Base-by-base conservation (phyloP, 2,113 vertebrate species). In the Anoplopoma fimbria region DNA sequence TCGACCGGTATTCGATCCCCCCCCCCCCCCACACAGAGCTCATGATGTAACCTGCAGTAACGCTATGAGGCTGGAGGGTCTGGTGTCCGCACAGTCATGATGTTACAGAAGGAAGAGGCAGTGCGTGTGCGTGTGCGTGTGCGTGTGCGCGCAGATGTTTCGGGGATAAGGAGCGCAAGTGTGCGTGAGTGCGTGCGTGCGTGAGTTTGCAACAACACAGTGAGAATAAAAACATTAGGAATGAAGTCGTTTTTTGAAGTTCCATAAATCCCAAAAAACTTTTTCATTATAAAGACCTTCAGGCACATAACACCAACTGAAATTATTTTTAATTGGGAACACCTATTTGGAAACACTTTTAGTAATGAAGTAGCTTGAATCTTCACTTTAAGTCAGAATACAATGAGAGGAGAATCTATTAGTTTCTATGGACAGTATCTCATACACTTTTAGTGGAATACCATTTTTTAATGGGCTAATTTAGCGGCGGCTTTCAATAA, bases 31-130 rank as follows among this genome's bases (percentile, higher is more conserved):
- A n/a, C n/a, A n/a, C n/a, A n/a, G n/a, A n/a, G 83, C 81, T 86
- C 82, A 85, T 95, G 93, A 95, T 91, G 95, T 89, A 95, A 95
- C 88, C 79, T 55, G 68, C 74, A 87, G 93, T 82, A 95, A 95
- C 87, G 82, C 85, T 84, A 40, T 82, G 65, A 85, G 47, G 73
- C 76, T 47, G 72, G 58, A 71, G 65, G 81, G 73, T 73, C 78
- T 58, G 79, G 80, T 83, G 79, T 70, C 79, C 67, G 3, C 62
- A 31, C 64, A 51, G 77, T 79, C 79, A 84, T 38, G 63, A 79
- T 61, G 17, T 57, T 64, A 23, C 49, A 60, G 51, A n/a, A 75
- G 71, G 60, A 67, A 82, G n/a, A 77, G 45, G 47, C 25, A 3
- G n/a, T 47, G 21, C 31, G 31, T 15, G 21, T 13, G 63, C 17